Evolutionary conservation across 2,113 vertebrate species (phyloP), one percentile per base, ranked within the genome.

Genomic region (Sigmodon hispidus): DNA sequence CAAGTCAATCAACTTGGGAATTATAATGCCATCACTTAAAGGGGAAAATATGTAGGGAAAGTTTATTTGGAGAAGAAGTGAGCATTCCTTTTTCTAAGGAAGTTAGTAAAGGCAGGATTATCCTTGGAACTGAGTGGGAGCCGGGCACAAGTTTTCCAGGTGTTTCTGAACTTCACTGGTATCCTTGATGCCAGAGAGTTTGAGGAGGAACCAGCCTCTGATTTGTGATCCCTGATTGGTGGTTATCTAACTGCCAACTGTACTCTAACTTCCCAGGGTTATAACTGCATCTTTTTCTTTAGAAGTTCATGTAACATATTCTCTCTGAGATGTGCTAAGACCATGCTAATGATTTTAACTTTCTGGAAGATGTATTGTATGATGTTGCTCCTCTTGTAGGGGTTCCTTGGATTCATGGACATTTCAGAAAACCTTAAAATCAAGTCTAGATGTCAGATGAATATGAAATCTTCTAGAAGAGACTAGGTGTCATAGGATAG

Each of bases 371-470:
- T 77, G 1, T 8, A 40, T 73, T 67, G 73, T 40, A 45, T 87
- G 10, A 80, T 40, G 50, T 43, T 55, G 36, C 67, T 45, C 43
- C 8, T 89, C 52, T 6, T 34, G 50, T 65, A 83, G 57, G 36
- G 63, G 7, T 69, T 73, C 34, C 12, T 67, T 6, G 24, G 76
- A n/a, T 81, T 31, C 31, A 12, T 7, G 12, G 1, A 17, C 83
- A 91, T 94, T 89, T 24, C 77, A 69, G 63, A 79, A 96, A 91
- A 75, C 10, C 22, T 34, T 52, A 0, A 36, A n/a, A 73, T 52
- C 61, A 92, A 31, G 16, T 72, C 22, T 59, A 15, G 45, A 57
- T 36, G 76, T 59, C 73, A 73, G 15, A 36, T 24, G 21, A 50
- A 16, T 7, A 7, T 31, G 52, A 55, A 61, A 48, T 45, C 84